Base-by-base conservation (phyloP, 2,113 vertebrate genomes). In the Fregetta grallaria region DNA sequence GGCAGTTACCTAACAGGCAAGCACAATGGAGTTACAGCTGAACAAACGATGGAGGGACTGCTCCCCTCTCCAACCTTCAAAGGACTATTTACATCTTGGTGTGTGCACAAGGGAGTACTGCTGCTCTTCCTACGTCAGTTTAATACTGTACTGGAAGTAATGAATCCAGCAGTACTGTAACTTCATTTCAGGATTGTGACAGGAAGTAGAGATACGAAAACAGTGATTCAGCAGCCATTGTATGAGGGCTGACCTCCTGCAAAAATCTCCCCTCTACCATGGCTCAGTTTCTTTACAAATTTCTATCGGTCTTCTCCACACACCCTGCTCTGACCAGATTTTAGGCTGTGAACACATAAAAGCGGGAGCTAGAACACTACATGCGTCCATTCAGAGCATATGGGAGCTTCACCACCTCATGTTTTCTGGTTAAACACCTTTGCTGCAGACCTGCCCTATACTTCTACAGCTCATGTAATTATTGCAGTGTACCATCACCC, bases 331-430 rank as follows among this genome's bases (percentile, higher is more conserved):
- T 45, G 45, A 38, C 11, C 34, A 71, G 30, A 59, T 50, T 65
- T 88, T 29, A 49, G 45, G 40, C 50, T 86, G 36, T 0, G 1
- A 55, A 61, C 21, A 74, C 1, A 0, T 1, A 61, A 40, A 17
- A 88, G 30, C 27, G 5, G 56, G 34, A 90, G 52, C 20, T 13
- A 4, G 10, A 88, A 49, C 19, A 14, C 13, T 10, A 0, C 2
- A 11, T 22, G 5, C 42, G 44, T 40, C 50, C 12, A 14, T 36
- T 52, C 63, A 50, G 56, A 71, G 50, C 42, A 18, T 0, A 32
- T 0, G 3, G 14, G 55, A 62, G 25, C 55, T 84, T 34, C 32
- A 50, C 7, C 38, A 36, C 15, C 80, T 42, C 15, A 1, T n/a
- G 29, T 44, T 36, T 67, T 75, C 65, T 42, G 45, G 29, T 56